Conservation (phyloP, 2,113 vertebrate species). For the Corydoras sp. region DNA sequence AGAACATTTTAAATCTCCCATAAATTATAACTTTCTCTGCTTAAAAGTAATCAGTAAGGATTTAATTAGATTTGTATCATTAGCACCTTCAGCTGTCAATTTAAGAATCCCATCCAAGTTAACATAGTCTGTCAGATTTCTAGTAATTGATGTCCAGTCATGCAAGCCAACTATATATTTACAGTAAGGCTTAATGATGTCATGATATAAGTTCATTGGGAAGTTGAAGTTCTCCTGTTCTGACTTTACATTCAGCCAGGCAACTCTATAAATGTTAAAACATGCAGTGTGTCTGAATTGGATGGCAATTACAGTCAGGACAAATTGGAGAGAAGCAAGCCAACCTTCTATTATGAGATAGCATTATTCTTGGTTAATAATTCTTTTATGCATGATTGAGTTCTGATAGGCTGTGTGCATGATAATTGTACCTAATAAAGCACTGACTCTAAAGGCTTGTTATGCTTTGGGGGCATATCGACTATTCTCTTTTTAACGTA, state of each 20-base stretch:
- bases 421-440: constrained; percentile 48
- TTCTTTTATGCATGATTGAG: constrained; percentile 51
- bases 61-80: background rate
- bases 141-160: too few relatives aligned
- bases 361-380: constrained; percentile 49
- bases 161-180: too few relatives aligned
- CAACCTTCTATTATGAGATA: constrained; percentile 43
- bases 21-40: background rate
- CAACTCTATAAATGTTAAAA: constrained; percentile 33
- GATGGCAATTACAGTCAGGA: constrained; percentile 45
- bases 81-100: background rate
- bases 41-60: background rate
- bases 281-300: constrained; percentile 36
- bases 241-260: constrained; percentile 33
- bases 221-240: constrained; percentile 34
- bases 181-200: too few relatives aligned
- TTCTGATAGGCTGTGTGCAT: constrained; percentile 47
- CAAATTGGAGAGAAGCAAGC: constrained; percentile 44
- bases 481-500: constrained; percentile 20
- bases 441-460: constrained; percentile 42
- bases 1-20: too few relatives aligned
- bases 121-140: too few relatives aligned
- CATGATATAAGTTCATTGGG: too few relatives aligned
- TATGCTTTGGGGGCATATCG: constrained; percentile 33
- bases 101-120: too few relatives aligned